Evolutionary conservation across 2,797 vertebrate species (phyloP), one percentile per base, ranked within the genome.

Genomic region (Siniperca undulata): DNA sequence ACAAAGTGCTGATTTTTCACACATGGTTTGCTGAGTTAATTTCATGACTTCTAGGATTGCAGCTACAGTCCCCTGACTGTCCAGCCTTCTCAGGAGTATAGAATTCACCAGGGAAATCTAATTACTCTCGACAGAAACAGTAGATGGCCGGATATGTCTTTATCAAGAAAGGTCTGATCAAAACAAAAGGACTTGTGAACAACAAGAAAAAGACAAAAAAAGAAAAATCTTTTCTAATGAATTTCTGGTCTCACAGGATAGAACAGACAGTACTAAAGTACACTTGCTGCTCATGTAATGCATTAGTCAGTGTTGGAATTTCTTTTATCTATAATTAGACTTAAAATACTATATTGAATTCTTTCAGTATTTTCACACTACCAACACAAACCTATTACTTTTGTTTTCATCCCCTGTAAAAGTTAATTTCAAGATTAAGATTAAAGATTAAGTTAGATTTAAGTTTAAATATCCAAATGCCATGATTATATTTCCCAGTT

Each of bases 71-170:
- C 66, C 50, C 38, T 56, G 80, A 66, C 71, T 72, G 70, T 44
- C 38, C 70, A 0, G 48, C 46, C 42, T 93, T 95, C 90, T 90
- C 92, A 94, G 88, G 93, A 89, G 92, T 91, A 86, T 94, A 89
- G 78, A 70, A 82, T 93, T 93, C 81, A 83, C 86, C 82, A 73
- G 82, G 72, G 83, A 92, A 94, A 89, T 89, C 58, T 61, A 91
- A 92, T 93, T 91, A 90, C 83, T 72, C 72, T 50, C 20, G 2
- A 83, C 83, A 83, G 87, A 82, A 91, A 88, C 83, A 78, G 77
- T 80, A 88, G 86, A 88, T 76, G 83, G 73, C 73, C 20, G 30
- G 75, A 86, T 73, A 78, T 50, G 62, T 69, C 77, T 73, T 73
- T 52, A 85, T 81, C 59, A 72, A 85, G 38, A 69, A 60, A 78